These are phyloP conservation scores for Helicorthomorpha holstii DNA, from an alignment of 1,140 invertebrate genomes.

Conservation along the genomic window DNA sequence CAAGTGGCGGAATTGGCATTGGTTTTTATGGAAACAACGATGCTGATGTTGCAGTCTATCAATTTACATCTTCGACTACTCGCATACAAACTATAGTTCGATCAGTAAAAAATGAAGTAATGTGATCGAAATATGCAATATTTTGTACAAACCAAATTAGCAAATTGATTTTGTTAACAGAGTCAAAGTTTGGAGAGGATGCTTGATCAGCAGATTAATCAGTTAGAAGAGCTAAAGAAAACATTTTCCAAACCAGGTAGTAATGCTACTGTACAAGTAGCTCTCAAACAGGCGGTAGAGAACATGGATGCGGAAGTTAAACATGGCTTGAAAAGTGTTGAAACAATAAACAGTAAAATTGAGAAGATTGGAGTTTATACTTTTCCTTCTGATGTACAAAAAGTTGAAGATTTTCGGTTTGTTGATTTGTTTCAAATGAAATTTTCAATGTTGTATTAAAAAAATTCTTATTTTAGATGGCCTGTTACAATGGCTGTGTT, in stretches of 20 bases:
- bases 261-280: conserved; percentile 12
- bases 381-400: conserved; percentile 8
- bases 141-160: too few relatives aligned
- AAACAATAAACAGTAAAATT: conserved; percentile 19
- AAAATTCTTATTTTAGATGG: conserved; percentile 35
- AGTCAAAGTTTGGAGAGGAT: too few relatives aligned
- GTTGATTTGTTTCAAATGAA: background rate
- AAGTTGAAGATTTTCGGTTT: conserved; percentile 15
- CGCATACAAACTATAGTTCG: conserved; percentile 42
- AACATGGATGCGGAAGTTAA: conserved; percentile 18
- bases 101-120: conserved; percentile 27
- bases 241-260: conserved; percentile 9
- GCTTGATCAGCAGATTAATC: too few relatives aligned
- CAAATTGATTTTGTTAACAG: too few relatives aligned
- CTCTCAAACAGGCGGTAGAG: conserved; percentile 13
- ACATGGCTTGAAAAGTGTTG: conserved; percentile 16
- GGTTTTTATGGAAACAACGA: conserved; percentile 88
- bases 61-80: conserved; percentile 54
- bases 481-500: conserved; percentile 58
- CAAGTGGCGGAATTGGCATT: conserved; percentile 34
- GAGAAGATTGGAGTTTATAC: conserved; percentile 10
- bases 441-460: background rate
- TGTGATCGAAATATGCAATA: too few relatives aligned
- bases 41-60: conserved; percentile 69
- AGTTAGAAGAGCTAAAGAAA: conserved; percentile 14